Base-by-base conservation (phyloP, 2,888 invertebrate species). In the Chorisops tibialis region DNA sequence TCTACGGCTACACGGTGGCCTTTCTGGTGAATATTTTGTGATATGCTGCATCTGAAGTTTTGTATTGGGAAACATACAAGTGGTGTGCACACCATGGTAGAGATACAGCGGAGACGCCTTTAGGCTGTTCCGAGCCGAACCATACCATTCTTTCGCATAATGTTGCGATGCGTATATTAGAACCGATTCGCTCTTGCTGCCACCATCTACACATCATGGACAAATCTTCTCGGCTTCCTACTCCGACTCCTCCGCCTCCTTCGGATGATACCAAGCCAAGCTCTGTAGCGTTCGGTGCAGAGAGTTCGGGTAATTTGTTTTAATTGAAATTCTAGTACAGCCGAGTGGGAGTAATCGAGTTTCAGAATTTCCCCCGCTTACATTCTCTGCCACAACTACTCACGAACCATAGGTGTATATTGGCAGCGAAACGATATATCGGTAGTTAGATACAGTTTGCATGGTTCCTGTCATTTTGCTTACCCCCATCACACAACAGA, bases 251-350 rank as follows among this genome's bases (percentile, higher is more conserved):
- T 7, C 30, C 9, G 5, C 30, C 30, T 30, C 30, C 30, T 30
- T 9, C 9, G 9, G 9, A 16, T 9, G 21, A 18, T 19, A 56
- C 21, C 39, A 45, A 45, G 56, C 30, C 56, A n/a, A 30, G 35
- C 9, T 22, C 9, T 45, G 30, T 35, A 30, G 30, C 18, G 30
- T 24, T 56, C 56, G n/a, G 43, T 45, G 52, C 22, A n/a, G 16
- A 41, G 35, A 35, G 58, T 58, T 48, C 22, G 67, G 67, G 65
- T 67, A 68, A 69, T 68, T 67, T 67, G 62, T 63, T 83, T 82
- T 85, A 85, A 85, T 85, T 85, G 84, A 84, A 84, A 85, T 84
- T 83, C 83, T 81, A 83, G 82, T 83, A 80, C 82, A 81, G 79
- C 77, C 79, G 80, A 77, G 70, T 79, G 76, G 77, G 70, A 76